phyloP scores from a whole-genome alignment of 1,140 invertebrate genomes.

The Chironomus striatipennis region DNA sequence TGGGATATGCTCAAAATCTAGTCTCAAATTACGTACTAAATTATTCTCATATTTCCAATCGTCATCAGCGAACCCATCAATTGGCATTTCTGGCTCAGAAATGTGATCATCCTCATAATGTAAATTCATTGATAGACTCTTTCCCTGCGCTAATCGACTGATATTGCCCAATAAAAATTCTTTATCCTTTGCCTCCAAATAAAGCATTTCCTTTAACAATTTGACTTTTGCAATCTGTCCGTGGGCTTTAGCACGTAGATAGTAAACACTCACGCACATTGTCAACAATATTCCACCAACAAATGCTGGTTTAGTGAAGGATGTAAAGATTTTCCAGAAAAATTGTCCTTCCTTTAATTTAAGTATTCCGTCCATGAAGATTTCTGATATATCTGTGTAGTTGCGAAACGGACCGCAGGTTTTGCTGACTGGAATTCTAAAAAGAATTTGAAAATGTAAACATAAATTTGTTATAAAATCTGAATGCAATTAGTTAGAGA shows the following conservation, averaged over 20 bases:
- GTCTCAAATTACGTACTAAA: not conserved
- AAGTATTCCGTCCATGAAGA: slow-evolving; percentile 42
- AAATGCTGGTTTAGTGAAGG: slow-evolving; percentile 43
- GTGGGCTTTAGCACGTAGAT: slow-evolving; percentile 50
- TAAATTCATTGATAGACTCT: not conserved
- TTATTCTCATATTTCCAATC: slow-evolving; percentile 10
- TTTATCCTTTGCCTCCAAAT: slow-evolving; percentile 63
- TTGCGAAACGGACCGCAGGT: slow-evolving; percentile 46
- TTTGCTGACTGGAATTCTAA: slow-evolving; percentile 39
- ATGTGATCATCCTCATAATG: not conserved
- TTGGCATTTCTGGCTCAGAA: not conserved
- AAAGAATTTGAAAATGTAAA: slow-evolving; percentile 30
- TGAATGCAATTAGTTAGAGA: slow-evolving; percentile 25
- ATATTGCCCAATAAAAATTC: slow-evolving; percentile 58
- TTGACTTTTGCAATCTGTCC: slow-evolving; percentile 55
- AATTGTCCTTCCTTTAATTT: slow-evolving; percentile 38
- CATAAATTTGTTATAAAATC: slow-evolving; percentile 16
- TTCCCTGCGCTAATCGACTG: slow-evolving; percentile 29
- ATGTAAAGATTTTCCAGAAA: slow-evolving; percentile 41
- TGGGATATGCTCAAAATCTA: slow-evolving; percentile 14
- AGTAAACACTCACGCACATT: slow-evolving; percentile 56
- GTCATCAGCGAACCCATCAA: not conserved
- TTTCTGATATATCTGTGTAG: slow-evolving; percentile 42
- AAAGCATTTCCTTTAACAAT: slow-evolving; percentile 57
- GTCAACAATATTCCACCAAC: slow-evolving; percentile 42